phyloP scores from a whole-genome alignment of 1,140 invertebrate species.

The Drosophila saltans region DNA sequence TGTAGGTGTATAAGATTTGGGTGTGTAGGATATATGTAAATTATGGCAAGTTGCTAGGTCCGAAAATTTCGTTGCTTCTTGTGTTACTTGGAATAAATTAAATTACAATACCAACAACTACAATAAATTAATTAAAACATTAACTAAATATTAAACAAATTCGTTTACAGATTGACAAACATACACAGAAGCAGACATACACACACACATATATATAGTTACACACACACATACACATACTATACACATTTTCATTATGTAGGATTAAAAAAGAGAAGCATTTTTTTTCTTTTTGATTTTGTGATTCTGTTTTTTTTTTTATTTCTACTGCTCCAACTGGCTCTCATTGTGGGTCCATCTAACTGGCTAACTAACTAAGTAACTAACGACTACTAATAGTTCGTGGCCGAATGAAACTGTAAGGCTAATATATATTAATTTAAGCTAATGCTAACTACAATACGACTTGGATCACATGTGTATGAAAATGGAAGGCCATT shows the following conservation, averaged over 20 bases:
- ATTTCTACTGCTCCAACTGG: background rate
- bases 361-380: constrained; percentile 32
- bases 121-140: constrained; percentile 79
- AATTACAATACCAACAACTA: constrained; percentile 80
- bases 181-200: constrained; percentile 19
- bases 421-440: constrained; percentile 57
- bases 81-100: constrained; percentile 62
- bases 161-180: constrained; percentile 46
- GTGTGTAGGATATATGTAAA: constrained; percentile 49
- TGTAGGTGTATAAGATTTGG: constrained; percentile 17
- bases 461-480: constrained; percentile 83
- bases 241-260: background rate
- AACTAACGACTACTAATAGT: constrained; percentile 34
- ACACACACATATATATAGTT: background rate
- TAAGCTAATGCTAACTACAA: constrained; percentile 70
- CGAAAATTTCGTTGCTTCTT: constrained; percentile 53
- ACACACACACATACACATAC: background rate
- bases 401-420: constrained; percentile 10
- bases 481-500: constrained; percentile 63
- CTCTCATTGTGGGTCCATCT: constrained; percentile 4
- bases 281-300: background rate
- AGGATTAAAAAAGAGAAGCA: background rate
- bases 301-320: background rate
- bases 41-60: constrained; percentile 77
- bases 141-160: constrained; percentile 74